Percentiles rank a stretch among this genome's conserved stretches.
Evolutionary conservation across 2,797 vertebrate species (phyloP).

Genomic region (Benthosema pterotum): DNA sequence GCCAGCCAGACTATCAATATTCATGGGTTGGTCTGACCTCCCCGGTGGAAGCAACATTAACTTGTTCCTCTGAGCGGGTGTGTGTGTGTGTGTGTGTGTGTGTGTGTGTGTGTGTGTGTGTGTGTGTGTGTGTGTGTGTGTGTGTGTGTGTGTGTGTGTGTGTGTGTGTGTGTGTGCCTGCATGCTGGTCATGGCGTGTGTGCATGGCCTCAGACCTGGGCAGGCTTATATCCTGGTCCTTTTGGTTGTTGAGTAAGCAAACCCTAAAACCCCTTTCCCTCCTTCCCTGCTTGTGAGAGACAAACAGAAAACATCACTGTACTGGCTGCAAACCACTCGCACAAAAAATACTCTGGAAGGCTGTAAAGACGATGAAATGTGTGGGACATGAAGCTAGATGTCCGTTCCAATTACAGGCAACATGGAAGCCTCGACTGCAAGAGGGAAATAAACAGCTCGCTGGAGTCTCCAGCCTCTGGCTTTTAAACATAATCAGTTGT

Average conservation of each 20-base stretch:
- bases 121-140: not conserved
- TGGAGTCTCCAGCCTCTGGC: constrained; percentile 45
- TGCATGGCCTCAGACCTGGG: constrained; percentile 49
- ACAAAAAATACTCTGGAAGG: constrained; percentile 21
- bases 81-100: too few relatives aligned
- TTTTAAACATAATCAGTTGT: constrained; percentile 42
- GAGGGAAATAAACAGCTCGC: constrained; percentile 64
- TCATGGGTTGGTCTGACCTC: constrained; percentile 58
- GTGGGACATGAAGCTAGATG: constrained; percentile 40
- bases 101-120: too few relatives aligned
- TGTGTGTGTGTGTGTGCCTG: not conserved
- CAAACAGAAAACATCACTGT: constrained; percentile 53
- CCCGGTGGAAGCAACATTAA: constrained; percentile 55
- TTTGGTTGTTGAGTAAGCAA: constrained; percentile 55
- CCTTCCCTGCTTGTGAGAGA: constrained; percentile 35
- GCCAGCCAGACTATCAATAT: constrained; percentile 65
- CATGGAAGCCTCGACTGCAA: constrained; percentile 36
- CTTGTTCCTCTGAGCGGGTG: constrained; percentile 41
- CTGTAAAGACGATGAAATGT: constrained; percentile 36
- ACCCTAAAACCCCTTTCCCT: constrained; percentile 30
- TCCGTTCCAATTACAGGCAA: constrained; percentile 55
- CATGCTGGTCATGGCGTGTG: constrained; percentile 5
- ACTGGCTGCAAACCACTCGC: constrained; percentile 24
- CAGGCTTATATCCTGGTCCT: constrained; percentile 51
- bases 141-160: not conserved